These are phyloP conservation scores for Aix galericulata DNA, from an alignment of 2,113 vertebrate species.

Conservation along the genomic window DNA sequence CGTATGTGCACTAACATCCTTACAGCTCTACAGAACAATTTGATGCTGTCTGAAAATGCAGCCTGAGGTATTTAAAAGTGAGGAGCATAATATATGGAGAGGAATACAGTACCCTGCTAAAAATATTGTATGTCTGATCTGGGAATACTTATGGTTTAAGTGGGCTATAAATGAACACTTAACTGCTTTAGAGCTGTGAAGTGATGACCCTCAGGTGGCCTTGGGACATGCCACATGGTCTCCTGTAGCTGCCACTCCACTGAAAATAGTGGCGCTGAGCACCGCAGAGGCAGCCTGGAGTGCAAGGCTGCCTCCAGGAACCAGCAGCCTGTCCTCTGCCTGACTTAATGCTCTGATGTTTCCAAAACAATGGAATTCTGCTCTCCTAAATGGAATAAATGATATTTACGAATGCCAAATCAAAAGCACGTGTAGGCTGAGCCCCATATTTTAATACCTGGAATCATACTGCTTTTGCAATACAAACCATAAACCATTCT, in stretches of 20 bases:
- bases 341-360: neutral
- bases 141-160: constrained; percentile 41
- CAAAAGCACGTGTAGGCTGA: neutral
- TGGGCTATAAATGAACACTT: constrained; percentile 52
- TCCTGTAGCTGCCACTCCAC: constrained; percentile 5
- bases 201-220: constrained; percentile 26
- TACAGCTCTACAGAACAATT: neutral
- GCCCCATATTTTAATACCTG: neutral
- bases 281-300: neutral
- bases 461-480: neutral
- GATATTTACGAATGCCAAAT: constrained; percentile 16
- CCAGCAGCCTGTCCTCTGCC: neutral
- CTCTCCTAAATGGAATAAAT: neutral
- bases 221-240: neutral
- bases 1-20: neutral
- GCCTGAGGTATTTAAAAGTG: constrained; percentile 22
- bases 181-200: constrained; percentile 34
- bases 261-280: neutral
- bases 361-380: neutral
- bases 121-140: constrained; percentile 31
- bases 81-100: neutral
- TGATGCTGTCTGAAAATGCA: constrained; percentile 31
- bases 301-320: neutral
- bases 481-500: neutral
- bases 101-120: neutral